A percentile compares a stretch with the other conserved stretches of the same genome.
Conservation (phyloP, 2,888 invertebrate species). For the Bruchidius siliquastri region DNA sequence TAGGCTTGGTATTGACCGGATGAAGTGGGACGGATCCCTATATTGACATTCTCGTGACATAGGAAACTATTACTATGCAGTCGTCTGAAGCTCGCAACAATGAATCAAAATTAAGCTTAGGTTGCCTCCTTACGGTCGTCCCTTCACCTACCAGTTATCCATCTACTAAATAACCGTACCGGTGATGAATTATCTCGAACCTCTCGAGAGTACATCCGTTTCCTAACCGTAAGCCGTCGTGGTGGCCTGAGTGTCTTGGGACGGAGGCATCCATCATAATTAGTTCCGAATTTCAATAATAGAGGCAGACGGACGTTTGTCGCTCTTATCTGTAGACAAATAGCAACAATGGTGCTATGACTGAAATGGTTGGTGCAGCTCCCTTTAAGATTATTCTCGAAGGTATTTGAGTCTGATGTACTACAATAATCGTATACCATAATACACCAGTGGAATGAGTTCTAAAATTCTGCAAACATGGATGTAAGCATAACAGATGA, state of each 20-base stretch:
- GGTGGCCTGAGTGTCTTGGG: not conserved
- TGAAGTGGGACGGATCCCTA: too few relatives aligned
- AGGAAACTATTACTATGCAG: too few relatives aligned
- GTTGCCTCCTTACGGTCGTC: not conserved
- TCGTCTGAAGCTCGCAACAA: not conserved
- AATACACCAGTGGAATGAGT: too few relatives aligned
- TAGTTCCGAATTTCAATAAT: not conserved
- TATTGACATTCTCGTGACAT: too few relatives aligned
- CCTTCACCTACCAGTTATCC: not conserved
- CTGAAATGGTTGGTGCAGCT: not conserved
- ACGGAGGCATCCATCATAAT: not conserved
- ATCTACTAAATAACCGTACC: not conserved
- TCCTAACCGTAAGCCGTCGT: not conserved
- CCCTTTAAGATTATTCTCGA: not conserved
- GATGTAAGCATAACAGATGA: too few relatives aligned
- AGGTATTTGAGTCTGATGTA: not conserved
- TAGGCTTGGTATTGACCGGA: too few relatives aligned
- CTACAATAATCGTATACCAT: too few relatives aligned
- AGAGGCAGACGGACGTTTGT: not conserved
- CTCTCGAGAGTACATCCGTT: not conserved
- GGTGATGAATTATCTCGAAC: not conserved
- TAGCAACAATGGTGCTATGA: not conserved
- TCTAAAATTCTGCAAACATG: too few relatives aligned
- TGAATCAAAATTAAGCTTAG: not conserved
- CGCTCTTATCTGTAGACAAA: not conserved